Percentiles rank a stretch among this genome's conserved stretches.
These are phyloP conservation scores for Aegithalos caudatus DNA, from an alignment of 2,113 vertebrate species.

Conservation along the genomic window DNA sequence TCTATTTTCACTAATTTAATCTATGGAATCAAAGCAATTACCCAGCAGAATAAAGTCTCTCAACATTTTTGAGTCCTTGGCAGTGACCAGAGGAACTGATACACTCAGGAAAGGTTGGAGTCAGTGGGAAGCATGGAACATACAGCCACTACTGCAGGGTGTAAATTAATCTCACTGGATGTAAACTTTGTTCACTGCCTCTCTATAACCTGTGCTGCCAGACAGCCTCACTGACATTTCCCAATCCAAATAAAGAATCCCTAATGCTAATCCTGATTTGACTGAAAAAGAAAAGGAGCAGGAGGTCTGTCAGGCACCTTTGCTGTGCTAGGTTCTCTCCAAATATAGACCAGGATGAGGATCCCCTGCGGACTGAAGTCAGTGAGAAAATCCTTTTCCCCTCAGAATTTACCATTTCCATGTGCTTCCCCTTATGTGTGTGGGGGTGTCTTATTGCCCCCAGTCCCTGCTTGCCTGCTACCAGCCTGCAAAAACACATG, in stretches of 20 bases:
- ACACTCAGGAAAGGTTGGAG: neutral
- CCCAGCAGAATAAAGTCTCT: neutral
- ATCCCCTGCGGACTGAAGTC: neutral
- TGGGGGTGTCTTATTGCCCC: neutral
- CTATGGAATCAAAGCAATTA: neutral
- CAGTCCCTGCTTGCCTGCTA: neutral
- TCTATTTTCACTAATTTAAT: neutral
- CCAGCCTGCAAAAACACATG: neutral
- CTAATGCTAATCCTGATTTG: neutral
- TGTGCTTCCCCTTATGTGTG: neutral
- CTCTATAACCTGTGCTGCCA: neutral
- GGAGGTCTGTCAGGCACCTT: neutral
- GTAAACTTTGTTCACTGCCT: neutral
- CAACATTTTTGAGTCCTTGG: neutral
- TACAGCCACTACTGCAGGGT: neutral
- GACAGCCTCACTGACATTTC: neutral
- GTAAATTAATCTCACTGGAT: neutral
- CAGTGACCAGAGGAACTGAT: neutral
- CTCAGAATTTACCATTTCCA: neutral
- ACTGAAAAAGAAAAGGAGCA: neutral
- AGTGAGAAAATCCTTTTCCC: neutral
- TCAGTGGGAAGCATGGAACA: neutral
- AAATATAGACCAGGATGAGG: neutral
- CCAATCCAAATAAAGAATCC: neutral
- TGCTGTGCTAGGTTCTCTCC: neutral